Percentiles rank a stretch among this genome's conserved stretches.
phyloP scores from a whole-genome alignment of 2,888 invertebrate species.

The Campoplex capitator region DNA sequence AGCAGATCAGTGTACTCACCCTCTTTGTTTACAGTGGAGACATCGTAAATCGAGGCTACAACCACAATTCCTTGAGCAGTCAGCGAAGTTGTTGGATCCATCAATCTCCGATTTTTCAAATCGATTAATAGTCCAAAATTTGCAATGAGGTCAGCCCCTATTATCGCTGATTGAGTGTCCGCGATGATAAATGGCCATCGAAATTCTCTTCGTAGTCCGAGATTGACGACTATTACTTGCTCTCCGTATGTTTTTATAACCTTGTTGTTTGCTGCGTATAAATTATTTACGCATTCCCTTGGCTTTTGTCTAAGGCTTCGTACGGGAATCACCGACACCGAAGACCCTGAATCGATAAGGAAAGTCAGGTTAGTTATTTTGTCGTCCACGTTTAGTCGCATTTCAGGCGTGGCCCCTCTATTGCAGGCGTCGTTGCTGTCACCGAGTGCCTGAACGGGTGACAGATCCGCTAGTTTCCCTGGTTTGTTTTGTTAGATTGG shows the following conservation, averaged over 20 bases:
- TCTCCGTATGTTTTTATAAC: slow-evolving; percentile 54
- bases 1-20: background rate
- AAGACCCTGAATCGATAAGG: slow-evolving; percentile 10
- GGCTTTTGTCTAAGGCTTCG: background rate
- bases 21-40: background rate
- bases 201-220: slow-evolving; percentile 51
- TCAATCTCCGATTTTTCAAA: slow-evolving; percentile 24
- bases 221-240: slow-evolving; percentile 24
- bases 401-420: background rate
- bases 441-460: background rate
- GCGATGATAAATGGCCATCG: slow-evolving; percentile 59
- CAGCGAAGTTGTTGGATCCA: slow-evolving; percentile 3
- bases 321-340: background rate
- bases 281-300: background rate
- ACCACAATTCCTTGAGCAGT: background rate
- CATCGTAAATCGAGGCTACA: background rate
- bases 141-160: slow-evolving; percentile 57
- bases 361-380: background rate
- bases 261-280: slow-evolving; percentile 54
- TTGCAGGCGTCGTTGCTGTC: background rate
- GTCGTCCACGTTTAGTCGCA: background rate
- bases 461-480: background rate
- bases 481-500: background rate
- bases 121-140: slow-evolving; percentile 60
- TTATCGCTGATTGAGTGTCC: slow-evolving; percentile 44